Percentiles rank a stretch among this genome's conserved stretches.
These are phyloP conservation scores for Hippopotamus amphibius DNA, from an alignment of 2,113 vertebrate genomes.

Conservation along the genomic window DNA sequence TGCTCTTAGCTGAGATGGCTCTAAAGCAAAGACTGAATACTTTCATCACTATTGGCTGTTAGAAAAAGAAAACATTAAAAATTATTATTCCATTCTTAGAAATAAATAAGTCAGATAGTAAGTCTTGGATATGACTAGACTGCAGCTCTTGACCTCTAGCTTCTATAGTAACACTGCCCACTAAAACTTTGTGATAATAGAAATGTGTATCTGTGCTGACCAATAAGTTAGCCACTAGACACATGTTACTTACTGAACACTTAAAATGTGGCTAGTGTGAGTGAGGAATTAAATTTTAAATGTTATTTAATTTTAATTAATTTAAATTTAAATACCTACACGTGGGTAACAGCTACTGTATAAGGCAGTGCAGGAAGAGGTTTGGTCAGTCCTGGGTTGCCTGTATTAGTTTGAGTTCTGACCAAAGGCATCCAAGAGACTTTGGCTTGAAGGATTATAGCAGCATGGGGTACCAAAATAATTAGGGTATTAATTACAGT, in stretches of 20 bases:
- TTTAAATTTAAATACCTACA: conserved; percentile 3
- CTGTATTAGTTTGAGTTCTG: conserved; percentile 65
- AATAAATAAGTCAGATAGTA: conserved; percentile 72
- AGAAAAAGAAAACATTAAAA: conserved; percentile 63
- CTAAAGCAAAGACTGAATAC: background rate
- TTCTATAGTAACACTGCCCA: background rate
- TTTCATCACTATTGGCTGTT: conserved; percentile 32
- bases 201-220: background rate
- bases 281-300: conserved; percentile 45
- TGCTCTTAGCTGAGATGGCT: background rate
- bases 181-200: conserved; percentile 9
- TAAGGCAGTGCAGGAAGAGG: conserved; percentile 37
- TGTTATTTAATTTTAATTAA: conserved; percentile 59
- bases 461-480: conserved; percentile 73
- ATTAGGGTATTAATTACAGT: conserved; percentile 69
- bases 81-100: conserved; percentile 61
- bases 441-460: conserved; percentile 73
- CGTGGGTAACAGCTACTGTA: background rate
- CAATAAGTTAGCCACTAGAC: background rate
- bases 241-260: background rate
- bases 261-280: conserved; percentile 26
- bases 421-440: conserved; percentile 65
- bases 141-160: conserved; percentile 49
- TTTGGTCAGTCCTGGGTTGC: conserved; percentile 75
- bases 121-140: conserved; percentile 50